Conservation (phyloP, 2,888 invertebrate species). For the Cryptocheilus praepositus region DNA sequence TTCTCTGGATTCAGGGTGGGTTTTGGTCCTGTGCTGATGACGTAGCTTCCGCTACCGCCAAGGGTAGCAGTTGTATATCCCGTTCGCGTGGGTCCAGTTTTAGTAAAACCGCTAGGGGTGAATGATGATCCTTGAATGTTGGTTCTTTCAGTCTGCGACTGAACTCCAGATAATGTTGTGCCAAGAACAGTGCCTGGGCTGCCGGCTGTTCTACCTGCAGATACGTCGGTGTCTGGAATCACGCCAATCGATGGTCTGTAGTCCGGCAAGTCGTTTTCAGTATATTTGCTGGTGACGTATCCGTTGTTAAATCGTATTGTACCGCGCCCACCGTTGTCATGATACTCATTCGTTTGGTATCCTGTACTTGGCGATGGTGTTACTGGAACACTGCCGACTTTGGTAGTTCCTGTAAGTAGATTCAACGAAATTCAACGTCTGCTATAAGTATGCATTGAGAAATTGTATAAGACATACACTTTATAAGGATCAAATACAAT, state of each 20-base stretch:
- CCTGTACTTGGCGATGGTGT: conserved; percentile 34
- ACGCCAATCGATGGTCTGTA: conserved; percentile 64
- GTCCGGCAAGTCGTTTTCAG: conserved; percentile 65
- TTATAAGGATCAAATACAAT: too few species aligned
- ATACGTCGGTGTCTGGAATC: conserved; percentile 63
- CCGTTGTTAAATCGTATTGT: conserved; percentile 66
- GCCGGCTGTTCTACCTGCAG: conserved; percentile 61
- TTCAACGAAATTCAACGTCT: too few species aligned
- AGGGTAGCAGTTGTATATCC: conserved; percentile 67
- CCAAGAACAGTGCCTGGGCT: conserved; percentile 26
- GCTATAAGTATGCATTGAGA: too few species aligned
- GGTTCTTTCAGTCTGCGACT: conserved; percentile 17
- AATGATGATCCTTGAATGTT: conserved; percentile 22
- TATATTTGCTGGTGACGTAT: conserved; percentile 62
- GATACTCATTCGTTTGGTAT: conserved; percentile 65
- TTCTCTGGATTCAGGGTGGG: conserved; percentile 56
- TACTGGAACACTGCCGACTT: conserved; percentile 14
- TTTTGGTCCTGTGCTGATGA: conserved; percentile 54
- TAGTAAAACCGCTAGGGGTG: conserved; percentile 66
- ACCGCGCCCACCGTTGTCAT: conserved; percentile 64
- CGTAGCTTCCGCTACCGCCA: conserved; percentile 68
- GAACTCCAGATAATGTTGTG: conserved; percentile 17
- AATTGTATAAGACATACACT: too few species aligned
- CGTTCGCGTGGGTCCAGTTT: conserved; percentile 69
- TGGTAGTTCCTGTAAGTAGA: conserved; percentile 1